Conservation (phyloP, 1,140 invertebrate genomes). For the Lepidurus packardi region DNA sequence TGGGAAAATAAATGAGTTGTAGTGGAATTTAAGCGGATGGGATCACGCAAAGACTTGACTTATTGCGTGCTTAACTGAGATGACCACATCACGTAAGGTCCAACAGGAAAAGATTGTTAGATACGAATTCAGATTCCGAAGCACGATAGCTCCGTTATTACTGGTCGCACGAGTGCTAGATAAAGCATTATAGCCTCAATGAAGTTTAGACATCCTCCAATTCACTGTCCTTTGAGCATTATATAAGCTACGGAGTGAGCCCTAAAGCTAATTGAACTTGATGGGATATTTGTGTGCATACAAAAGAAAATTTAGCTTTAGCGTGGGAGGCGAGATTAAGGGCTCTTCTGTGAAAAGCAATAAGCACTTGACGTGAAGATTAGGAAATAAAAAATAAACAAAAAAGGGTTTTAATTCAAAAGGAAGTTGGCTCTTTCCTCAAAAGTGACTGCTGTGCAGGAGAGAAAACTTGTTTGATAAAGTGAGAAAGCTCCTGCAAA, state of each 20-base stretch:
- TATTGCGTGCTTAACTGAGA: background rate
- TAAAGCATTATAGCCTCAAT: background rate
- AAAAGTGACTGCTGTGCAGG: background rate
- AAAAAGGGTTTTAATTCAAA: background rate
- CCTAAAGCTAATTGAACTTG: background rate
- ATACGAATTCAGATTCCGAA: background rate
- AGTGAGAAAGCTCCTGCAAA: conserved; percentile 9
- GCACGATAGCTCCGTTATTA: too few relatives aligned
- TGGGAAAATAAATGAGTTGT: too few relatives aligned
- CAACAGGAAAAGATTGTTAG: background rate
- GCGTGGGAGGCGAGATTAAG: background rate
- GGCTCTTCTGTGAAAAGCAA: background rate
- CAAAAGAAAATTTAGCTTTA: background rate
- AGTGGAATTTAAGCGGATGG: background rate
- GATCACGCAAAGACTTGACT: background rate
- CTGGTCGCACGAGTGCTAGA: background rate
- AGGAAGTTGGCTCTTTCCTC: background rate
- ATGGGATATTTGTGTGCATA: background rate
- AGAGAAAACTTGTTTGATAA: background rate
- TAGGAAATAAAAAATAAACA: background rate
- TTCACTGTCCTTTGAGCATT: too few relatives aligned
- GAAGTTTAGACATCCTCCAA: background rate
- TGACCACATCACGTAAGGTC: background rate
- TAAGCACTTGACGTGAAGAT: background rate
- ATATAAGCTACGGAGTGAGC: background rate